These are phyloP conservation scores for Hirundichthys speculiger DNA, from an alignment of 2,113 vertebrate species.

Conservation along the genomic window DNA sequence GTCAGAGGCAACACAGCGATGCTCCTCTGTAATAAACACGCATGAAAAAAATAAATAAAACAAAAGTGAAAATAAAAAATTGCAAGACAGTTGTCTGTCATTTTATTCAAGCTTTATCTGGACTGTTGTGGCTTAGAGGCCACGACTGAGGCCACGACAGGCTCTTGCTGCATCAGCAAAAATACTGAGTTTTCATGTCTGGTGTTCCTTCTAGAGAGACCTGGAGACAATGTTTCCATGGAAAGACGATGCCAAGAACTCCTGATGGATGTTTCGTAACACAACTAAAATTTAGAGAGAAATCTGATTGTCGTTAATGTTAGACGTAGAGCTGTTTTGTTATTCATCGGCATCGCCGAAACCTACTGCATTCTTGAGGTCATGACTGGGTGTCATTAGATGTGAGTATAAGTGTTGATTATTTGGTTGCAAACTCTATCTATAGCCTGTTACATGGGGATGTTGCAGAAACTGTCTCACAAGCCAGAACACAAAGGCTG, in stretches of 20 bases:
- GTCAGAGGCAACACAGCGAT: not conserved
- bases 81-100: not conserved
- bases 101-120: not conserved
- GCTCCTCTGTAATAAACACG: no score
- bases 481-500: no score
- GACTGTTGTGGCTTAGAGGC: constrained; percentile 6
- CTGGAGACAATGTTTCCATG: no score
- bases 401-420: not conserved
- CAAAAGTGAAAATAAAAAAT: not conserved
- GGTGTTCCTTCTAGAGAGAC: not conserved
- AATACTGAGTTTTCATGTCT: constrained; percentile 7
- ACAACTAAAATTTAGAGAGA: no score
- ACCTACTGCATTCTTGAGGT: constrained; percentile 21
- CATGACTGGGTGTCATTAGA: constrained; percentile 40
- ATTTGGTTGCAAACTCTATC: constrained; percentile 7
- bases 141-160: not conserved
- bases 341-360: no score
- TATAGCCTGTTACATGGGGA: constrained; percentile 10
- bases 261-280: no score
- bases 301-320: no score
- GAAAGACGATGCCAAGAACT: no score
- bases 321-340: no score
- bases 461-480: not conserved
- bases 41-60: no score
- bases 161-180: constrained; percentile 19